Evolutionary conservation across 2,888 invertebrate genomes (phyloP).

Genomic region (Deilephila elpenor): DNA sequence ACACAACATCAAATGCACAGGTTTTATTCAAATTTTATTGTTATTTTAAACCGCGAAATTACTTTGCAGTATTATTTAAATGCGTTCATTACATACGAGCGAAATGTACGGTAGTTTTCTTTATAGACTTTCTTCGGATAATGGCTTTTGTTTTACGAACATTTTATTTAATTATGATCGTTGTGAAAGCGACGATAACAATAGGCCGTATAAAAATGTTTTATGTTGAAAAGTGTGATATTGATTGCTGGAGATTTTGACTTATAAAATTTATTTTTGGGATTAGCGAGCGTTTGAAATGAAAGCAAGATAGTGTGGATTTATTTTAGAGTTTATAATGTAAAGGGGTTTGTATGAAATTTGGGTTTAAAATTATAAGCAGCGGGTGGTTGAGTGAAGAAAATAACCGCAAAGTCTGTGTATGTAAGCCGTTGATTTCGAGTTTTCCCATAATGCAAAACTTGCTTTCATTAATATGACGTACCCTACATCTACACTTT

Average conservation of each 20-base stretch:
- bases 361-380: no score
- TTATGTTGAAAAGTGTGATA: neutral
- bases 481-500: no score
- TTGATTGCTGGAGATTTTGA: neutral
- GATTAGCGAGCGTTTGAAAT: no score
- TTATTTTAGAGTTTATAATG: no score
- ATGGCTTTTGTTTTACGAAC: slow-evolving; percentile 17
- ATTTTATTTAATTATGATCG: slow-evolving; percentile 22
- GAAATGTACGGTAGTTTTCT: slow-evolving; percentile 12
- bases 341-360: no score
- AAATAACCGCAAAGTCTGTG: no score
- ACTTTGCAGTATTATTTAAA: slow-evolving; percentile 17
- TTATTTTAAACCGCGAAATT: slow-evolving; percentile 25
- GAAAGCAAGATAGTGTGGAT: no score
- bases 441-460: no score
- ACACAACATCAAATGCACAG: slow-evolving; percentile 9
- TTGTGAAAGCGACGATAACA: slow-evolving; percentile 19
- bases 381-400: no score
- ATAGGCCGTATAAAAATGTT: neutral
- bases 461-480: no score
- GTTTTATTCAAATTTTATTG: slow-evolving; percentile 23
- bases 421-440: no score
- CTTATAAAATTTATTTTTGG: neutral
- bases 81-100: slow-evolving; percentile 5
- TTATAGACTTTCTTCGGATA: slow-evolving; percentile 23